Percentiles rank a stretch among this genome's conserved stretches.
Conservation (phyloP, 2,113 vertebrate species). For the Crotalus viridis region DNA sequence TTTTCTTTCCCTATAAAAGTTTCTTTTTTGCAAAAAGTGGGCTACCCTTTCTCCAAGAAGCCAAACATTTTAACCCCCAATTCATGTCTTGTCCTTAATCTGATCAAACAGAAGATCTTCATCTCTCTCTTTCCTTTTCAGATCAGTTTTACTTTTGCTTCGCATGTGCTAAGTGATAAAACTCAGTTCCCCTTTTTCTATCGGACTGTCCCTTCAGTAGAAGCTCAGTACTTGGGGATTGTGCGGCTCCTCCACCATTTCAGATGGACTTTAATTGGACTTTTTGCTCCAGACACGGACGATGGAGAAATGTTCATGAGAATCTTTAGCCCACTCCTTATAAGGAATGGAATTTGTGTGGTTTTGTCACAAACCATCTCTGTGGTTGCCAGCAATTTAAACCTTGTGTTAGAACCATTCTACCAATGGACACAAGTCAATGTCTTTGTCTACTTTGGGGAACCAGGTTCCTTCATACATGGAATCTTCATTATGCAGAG, state of each 20-base stretch:
- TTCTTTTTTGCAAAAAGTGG: too few species aligned
- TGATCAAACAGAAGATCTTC: neutral
- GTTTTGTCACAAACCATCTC: neutral
- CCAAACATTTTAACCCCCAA: neutral
- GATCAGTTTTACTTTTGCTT: too few species aligned
- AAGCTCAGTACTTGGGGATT: neutral
- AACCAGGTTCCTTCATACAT: neutral
- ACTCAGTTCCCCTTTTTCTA: neutral
- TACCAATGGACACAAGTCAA: neutral
- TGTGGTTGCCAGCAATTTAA: fast-evolving
- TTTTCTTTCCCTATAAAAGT: too few species aligned
- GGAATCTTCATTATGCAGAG: neutral
- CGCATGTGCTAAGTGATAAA: too few species aligned
- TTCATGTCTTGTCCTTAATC: too few species aligned
- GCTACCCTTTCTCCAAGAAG: too few species aligned
- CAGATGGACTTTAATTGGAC: neutral
- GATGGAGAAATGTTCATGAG: neutral
- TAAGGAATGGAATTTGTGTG: neutral
- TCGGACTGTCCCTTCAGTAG: neutral
- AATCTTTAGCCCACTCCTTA: neutral
- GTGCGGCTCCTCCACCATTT: neutral
- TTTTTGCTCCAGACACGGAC: neutral
- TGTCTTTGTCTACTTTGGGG: neutral
- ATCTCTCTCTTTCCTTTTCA: too few species aligned
- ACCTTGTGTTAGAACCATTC: fast-evolving